Evolutionary conservation across 2,113 vertebrate species (phyloP).

Genomic region (Brevimyrus niger): DNA sequence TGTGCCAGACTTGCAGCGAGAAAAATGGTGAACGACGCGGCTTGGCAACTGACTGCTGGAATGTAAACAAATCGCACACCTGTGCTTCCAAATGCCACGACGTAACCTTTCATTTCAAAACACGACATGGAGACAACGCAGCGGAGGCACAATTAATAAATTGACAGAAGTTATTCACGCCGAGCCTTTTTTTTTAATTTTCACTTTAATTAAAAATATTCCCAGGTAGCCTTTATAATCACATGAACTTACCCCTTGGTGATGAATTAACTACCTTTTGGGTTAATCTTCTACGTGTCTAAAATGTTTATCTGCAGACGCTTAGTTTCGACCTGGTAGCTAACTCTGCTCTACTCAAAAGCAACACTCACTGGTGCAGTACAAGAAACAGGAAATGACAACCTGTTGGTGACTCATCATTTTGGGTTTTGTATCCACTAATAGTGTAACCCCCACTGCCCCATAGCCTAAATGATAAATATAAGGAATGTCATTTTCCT

Average conservation of each 20-base stretch:
- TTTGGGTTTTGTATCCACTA: not conserved
- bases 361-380: not conserved
- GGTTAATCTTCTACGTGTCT: constrained; percentile 10
- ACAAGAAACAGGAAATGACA: not conserved
- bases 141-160: constrained; percentile 37
- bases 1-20: not conserved
- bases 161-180: constrained; percentile 35
- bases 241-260: constrained; percentile 21
- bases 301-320: constrained; percentile 13
- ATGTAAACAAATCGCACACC: constrained; percentile 7
- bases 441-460: constrained; percentile 23
- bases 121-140: constrained; percentile 20
- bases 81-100: not conserved
- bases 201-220: constrained; percentile 49
- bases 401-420: not conserved
- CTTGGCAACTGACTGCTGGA: not conserved
- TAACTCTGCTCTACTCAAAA: not conserved
- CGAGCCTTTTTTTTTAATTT: constrained; percentile 33
- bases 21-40: not conserved
- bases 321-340: constrained; percentile 3
- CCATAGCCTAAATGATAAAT: constrained; percentile 49
- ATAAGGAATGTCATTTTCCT: constrained; percentile 41
- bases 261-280: constrained; percentile 22
- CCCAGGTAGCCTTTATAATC: constrained; percentile 42
- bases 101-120: constrained; percentile 15